A percentile compares a stretch with the other conserved stretches of the same genome.
Evolutionary conservation across 35 echinoderm and acorn worm species (phyloP).

Genomic region (Eucidaris tribuloides): DNA sequence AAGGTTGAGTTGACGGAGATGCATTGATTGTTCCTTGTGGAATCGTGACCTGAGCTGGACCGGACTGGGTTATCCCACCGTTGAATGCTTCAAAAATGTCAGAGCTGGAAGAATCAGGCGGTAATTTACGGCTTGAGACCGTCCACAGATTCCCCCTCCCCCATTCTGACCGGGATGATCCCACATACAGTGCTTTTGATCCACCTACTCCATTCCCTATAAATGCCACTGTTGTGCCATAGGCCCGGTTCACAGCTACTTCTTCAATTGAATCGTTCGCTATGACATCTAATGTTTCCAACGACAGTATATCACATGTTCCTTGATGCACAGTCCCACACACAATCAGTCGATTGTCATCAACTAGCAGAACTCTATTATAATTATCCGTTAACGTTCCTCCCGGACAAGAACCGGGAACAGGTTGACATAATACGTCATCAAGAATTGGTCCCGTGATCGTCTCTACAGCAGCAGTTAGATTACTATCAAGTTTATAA

Average conservation of each 20-base stretch:
- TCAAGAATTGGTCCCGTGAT: conserved; percentile 67
- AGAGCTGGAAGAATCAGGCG: not conserved
- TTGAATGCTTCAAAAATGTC: not conserved
- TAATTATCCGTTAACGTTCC: conserved; percentile 47
- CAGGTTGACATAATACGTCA: conserved; percentile 35
- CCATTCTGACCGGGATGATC: conserved; percentile 39
- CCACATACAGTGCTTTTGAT: conserved; percentile 74
- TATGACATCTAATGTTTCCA: conserved; percentile 14
- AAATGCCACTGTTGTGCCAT: conserved; percentile 68
- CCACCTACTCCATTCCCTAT: conserved; percentile 13
- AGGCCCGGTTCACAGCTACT: conserved; percentile 46
- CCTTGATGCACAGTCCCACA: conserved; percentile 88
- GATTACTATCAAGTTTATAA: conserved; percentile 62
- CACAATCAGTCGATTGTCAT: conserved; percentile 46
- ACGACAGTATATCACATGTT: conserved; percentile 41
- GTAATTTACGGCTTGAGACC: not conserved
- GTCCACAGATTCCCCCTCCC: conserved; percentile 14
- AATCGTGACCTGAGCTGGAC: conserved; percentile 10
- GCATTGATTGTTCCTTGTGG: conserved; percentile 10
- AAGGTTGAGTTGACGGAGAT: not conserved
- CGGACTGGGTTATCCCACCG: not conserved
- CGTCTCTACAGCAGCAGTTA: conserved; percentile 1
- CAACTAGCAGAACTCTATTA: conserved; percentile 69
- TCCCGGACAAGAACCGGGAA: not conserved
- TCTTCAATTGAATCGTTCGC: conserved; percentile 52